These are phyloP conservation scores for Tachyglossus aculeatus DNA, from an alignment of 2,797 vertebrate species.

Conservation along the genomic window DNA sequence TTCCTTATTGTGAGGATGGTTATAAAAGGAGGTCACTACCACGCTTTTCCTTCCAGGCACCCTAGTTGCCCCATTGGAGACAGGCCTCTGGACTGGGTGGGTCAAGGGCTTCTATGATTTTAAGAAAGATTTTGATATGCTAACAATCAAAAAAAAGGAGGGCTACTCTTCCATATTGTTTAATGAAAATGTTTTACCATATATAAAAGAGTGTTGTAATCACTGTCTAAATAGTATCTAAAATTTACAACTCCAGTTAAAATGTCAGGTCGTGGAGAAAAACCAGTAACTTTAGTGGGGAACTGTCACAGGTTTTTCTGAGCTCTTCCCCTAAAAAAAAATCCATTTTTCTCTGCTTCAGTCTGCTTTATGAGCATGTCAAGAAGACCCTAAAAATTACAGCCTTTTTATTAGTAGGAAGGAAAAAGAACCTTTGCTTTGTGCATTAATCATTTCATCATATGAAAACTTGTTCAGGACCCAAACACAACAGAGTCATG, in stretches of 20 bases:
- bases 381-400: not conserved
- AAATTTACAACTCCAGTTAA: not conserved
- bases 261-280: not conserved
- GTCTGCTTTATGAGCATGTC: not conserved
- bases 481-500: slow-evolving; percentile 62
- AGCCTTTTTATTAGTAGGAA: slow-evolving; percentile 10
- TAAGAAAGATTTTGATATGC: too few relatives aligned
- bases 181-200: too few relatives aligned
- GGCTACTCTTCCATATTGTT: too few relatives aligned
- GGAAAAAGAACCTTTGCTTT: slow-evolving; percentile 1
- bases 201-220: accelerated
- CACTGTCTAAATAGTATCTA: not conserved
- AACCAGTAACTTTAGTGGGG: not conserved
- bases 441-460: slow-evolving; percentile 51
- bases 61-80: too few relatives aligned
- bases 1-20: too few relatives aligned
- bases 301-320: not conserved
- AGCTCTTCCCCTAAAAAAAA: not conserved
- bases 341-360: not conserved
- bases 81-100: too few relatives aligned
- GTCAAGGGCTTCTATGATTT: too few relatives aligned
- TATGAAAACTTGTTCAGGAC: slow-evolving; percentile 49
- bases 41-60: too few relatives aligned
- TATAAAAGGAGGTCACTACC: too few relatives aligned
- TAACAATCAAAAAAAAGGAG: too few relatives aligned